phyloP scores from a whole-genome alignment of 2,888 invertebrate species.

The Drosophila hamatofila region DNA sequence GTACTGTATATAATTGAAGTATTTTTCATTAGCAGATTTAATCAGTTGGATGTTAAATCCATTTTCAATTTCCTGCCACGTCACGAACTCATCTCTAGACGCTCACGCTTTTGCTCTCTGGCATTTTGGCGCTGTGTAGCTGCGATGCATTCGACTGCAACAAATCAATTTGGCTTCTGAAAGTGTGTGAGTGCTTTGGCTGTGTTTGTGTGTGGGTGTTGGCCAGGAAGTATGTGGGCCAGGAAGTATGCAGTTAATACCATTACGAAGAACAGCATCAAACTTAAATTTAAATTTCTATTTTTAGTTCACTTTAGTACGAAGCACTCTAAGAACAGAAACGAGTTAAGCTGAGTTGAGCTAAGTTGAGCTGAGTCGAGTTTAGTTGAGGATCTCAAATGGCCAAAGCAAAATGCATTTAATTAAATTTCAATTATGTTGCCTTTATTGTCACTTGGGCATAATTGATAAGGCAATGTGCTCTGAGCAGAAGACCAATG shows the following conservation, averaged over 20 bases:
- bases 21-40: not conserved
- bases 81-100: not conserved
- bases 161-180: constrained; percentile 50
- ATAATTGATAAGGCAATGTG: constrained; percentile 21
- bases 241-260: constrained; percentile 20
- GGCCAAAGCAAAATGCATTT: constrained; percentile 10
- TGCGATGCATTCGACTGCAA: constrained; percentile 46
- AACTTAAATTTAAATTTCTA: constrained; percentile 27
- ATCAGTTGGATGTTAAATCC: not conserved
- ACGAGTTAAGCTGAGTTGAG: not conserved
- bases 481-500: not conserved
- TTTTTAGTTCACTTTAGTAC: constrained; percentile 13
- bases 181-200: not conserved
- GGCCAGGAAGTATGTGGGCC: constrained; percentile 18
- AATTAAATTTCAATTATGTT: constrained; percentile 22
- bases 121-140: constrained; percentile 30
- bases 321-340: not conserved
- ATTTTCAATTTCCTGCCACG: constrained; percentile 1
- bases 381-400: not conserved
- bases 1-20: not conserved
- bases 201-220: not conserved
- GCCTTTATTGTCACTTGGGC: constrained; percentile 13
- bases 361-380: not conserved
- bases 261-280: constrained; percentile 17
- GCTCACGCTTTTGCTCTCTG: not conserved